Evolutionary conservation across 2,888 invertebrate species (phyloP).

Genomic region (Eremobia ochroleuca): DNA sequence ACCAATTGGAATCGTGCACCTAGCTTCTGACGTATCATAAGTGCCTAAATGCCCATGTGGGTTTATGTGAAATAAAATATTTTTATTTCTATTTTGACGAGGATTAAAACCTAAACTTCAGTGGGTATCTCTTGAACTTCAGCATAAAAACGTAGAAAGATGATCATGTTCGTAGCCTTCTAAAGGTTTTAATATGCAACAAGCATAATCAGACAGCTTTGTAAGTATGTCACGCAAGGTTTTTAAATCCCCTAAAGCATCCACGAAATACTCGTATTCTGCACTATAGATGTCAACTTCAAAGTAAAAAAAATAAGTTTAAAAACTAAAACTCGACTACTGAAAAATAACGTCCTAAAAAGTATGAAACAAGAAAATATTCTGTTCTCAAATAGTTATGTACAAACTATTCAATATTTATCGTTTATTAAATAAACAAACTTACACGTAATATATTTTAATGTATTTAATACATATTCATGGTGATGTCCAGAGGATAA

Average conservation of each 20-base stretch:
- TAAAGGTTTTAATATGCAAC: not conserved
- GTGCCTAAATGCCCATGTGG: too few relatives aligned
- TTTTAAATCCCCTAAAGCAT: conserved; percentile 8
- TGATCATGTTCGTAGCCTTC: not conserved
- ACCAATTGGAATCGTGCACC: not conserved
- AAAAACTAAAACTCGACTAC: too few relatives aligned
- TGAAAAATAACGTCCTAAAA: too few relatives aligned
- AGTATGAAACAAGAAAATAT: too few relatives aligned
- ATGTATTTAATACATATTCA: too few relatives aligned
- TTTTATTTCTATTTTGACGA: not conserved
- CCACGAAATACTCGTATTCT: conserved; percentile 18
- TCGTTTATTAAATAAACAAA: too few relatives aligned
- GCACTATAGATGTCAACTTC: conserved; percentile 54
- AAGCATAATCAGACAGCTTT: not conserved
- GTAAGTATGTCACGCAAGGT: conserved; percentile 17
- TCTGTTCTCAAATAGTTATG: too few relatives aligned
- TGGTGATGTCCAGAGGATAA: too few relatives aligned
- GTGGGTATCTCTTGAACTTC: not conserved
- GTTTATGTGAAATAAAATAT: not conserved
- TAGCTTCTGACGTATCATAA: not conserved
- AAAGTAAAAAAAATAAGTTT: too few relatives aligned
- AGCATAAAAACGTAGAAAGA: not conserved
- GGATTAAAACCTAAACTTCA: not conserved
- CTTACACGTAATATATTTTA: too few relatives aligned
- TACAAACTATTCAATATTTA: too few relatives aligned